These are phyloP conservation scores for Gobionotothen gibberifrons DNA, from an alignment of 2,797 vertebrate genomes.

Conservation along the genomic window DNA sequence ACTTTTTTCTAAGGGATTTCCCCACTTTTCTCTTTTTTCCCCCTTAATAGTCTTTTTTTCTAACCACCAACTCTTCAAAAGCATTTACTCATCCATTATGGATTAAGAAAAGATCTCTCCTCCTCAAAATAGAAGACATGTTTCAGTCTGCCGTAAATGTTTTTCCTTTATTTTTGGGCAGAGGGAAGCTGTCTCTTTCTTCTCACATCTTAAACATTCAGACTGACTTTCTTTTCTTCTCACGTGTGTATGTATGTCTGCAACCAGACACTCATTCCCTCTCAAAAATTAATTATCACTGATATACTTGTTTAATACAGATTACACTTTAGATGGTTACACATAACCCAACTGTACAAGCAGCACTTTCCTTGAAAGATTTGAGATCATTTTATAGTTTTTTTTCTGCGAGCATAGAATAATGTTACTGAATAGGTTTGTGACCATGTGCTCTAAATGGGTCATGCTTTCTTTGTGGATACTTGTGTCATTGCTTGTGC, in stretches of 20 bases:
- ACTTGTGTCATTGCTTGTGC: not conserved
- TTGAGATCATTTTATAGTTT: not conserved
- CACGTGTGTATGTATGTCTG: conserved; percentile 9
- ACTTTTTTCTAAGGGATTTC: conserved; percentile 44
- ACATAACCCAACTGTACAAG: conserved; percentile 40
- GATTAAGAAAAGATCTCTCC: conserved; percentile 40
- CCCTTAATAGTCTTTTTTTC: conserved; percentile 21
- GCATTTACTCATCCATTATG: conserved; percentile 30
- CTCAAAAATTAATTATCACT: conserved; percentile 34
- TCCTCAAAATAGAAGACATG: conserved; percentile 35
- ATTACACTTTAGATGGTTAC: conserved; percentile 36
- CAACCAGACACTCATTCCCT: not conserved
- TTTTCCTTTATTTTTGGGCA: conserved; percentile 37
- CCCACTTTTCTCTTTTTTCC: conserved; percentile 7
- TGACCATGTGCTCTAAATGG: conserved; percentile 14
- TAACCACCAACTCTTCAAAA: conserved; percentile 34
- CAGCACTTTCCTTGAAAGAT: conserved; percentile 7
- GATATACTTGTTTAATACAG: conserved; percentile 52
- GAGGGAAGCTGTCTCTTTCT: conserved; percentile 13
- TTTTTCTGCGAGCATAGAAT: not conserved
- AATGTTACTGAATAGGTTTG: conserved; percentile 12
- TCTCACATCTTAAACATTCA: conserved; percentile 5
- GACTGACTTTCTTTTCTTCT: conserved; percentile 19
- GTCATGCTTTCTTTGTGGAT: not conserved
- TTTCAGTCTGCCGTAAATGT: conserved; percentile 23